Conservation (phyloP, 2,113 vertebrate genomes). For the Gopherus flavomarginatus region DNA sequence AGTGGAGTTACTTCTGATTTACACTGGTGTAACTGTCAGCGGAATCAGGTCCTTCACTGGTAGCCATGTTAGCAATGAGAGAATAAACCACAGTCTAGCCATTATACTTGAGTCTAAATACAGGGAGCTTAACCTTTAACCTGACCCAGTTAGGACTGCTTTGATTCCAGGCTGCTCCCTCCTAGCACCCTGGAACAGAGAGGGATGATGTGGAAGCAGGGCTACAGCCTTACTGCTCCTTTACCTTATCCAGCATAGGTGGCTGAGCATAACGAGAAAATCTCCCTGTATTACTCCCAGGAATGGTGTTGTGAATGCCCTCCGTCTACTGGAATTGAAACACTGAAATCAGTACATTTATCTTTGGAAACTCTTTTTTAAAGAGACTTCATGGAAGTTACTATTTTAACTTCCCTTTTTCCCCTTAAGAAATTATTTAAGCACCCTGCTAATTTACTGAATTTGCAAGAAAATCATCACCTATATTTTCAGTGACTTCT, state of each 20-base stretch:
- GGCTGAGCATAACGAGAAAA: neutral
- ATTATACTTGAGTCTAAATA: conserved; percentile 12
- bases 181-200: neutral
- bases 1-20: conserved; percentile 7
- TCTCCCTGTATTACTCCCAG: neutral
- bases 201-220: neutral
- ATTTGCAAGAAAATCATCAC: neutral
- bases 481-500: neutral
- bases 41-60: neutral
- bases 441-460: neutral
- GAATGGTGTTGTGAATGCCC: neutral
- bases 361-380: neutral
- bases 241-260: neutral
- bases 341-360: neutral
- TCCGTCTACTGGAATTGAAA: neutral
- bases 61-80: neutral
- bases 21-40: neutral
- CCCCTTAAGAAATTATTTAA: neutral
- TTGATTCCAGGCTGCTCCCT: conserved; percentile 31
- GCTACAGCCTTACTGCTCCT: neutral
- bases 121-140: neutral
- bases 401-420: neutral
- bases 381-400: neutral
- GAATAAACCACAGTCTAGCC: neutral
- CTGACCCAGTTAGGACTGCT: conserved; percentile 70